phyloP scores from a whole-genome alignment of 2,113 vertebrate genomes.

The Gambusia affinis region DNA sequence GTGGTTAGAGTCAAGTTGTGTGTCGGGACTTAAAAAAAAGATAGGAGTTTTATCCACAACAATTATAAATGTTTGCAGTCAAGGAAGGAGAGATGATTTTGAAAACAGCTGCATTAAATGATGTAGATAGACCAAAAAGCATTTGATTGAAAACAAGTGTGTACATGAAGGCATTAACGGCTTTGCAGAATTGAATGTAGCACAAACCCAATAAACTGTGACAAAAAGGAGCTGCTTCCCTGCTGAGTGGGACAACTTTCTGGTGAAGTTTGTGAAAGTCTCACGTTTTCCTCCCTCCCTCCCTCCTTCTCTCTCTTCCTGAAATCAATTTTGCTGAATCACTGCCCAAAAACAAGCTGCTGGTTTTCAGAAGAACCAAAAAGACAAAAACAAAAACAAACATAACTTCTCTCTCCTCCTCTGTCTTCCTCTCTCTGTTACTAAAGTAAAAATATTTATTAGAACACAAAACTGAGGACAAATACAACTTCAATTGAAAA shows the following conservation, averaged over 20 bases:
- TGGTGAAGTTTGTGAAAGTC: slow-evolving; percentile 55
- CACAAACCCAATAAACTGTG: not conserved
- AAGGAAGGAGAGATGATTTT: too few relatives aligned
- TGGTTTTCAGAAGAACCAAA: slow-evolving; percentile 50
- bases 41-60: slow-evolving; percentile 27
- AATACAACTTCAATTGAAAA: slow-evolving; percentile 24
- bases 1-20: slow-evolving; percentile 59
- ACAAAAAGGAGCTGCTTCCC: slow-evolving; percentile 25
- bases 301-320: slow-evolving; percentile 42
- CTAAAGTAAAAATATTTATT: slow-evolving; percentile 40
- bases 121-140: not conserved
- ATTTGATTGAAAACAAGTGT: slow-evolving; percentile 32
- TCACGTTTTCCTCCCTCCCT: slow-evolving; percentile 38
- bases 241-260: slow-evolving; percentile 51
- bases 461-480: slow-evolving; percentile 21
- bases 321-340: slow-evolving; percentile 78
- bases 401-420: slow-evolving; percentile 22
- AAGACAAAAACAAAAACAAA: slow-evolving; percentile 25
- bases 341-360: slow-evolving; percentile 71
- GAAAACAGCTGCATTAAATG: too few relatives aligned
- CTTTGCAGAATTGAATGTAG: slow-evolving; percentile 30
- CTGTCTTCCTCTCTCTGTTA: slow-evolving; percentile 36
- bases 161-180: slow-evolving; percentile 19
- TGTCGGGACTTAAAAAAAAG: slow-evolving; percentile 38
- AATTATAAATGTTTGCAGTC: too few relatives aligned